phyloP scores from a whole-genome alignment of 64 coral and sea anemone genomes.

The Actinia tenebrosa region DNA sequence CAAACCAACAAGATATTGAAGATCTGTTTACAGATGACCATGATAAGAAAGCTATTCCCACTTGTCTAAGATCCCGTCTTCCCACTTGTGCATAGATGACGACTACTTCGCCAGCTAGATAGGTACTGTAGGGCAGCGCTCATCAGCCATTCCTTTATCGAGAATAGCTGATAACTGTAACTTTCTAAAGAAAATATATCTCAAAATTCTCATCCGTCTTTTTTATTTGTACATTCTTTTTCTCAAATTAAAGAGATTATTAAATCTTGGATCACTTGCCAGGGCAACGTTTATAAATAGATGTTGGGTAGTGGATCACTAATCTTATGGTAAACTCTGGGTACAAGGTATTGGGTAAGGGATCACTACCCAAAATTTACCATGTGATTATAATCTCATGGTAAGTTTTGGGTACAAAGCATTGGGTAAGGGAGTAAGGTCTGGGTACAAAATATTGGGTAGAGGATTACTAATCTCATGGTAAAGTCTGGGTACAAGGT shows the following conservation, averaged over 20 bases:
- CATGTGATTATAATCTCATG: no score
- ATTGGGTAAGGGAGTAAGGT: no score
- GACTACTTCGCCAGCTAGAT: background rate
- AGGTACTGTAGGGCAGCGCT: background rate
- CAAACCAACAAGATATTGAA: background rate
- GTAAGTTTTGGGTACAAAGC: no score
- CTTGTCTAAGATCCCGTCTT: background rate
- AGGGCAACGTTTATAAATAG: background rate
- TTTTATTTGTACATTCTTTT: background rate
- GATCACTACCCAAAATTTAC: no score
- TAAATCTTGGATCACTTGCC: background rate
- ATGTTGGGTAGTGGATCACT: background rate
- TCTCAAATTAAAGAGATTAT: background rate
- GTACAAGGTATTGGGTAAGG: no score
- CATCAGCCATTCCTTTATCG: no score
- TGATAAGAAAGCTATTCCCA: background rate
- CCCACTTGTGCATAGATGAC: background rate
- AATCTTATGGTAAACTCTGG: no score
- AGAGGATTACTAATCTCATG: no score
- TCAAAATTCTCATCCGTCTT: background rate
- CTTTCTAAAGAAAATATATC: no score
- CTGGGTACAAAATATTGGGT: background rate
- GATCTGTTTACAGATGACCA: background rate
- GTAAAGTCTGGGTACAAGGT: no score
- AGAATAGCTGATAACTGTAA: no score